Evolutionary conservation across 2,797 vertebrate genomes (phyloP), one percentile per base, ranked within the genome.

Genomic region (Holocentrus rufus): DNA sequence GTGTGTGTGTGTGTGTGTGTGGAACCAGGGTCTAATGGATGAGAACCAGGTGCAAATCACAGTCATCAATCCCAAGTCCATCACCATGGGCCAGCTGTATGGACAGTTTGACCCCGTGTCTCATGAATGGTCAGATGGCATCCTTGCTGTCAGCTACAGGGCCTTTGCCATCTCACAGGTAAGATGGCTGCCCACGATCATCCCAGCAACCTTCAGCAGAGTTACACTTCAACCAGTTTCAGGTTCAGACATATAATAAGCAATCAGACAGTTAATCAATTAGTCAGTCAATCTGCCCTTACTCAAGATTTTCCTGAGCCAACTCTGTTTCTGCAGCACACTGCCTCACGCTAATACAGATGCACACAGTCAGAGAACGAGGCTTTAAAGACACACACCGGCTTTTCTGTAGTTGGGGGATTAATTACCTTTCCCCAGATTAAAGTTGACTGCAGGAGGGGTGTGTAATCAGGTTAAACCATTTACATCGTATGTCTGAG

Each of bases 111-210:
- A 98, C 61, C 88, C 93, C 0, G 93, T 96, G 39, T 96, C 96
- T 39, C 96, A 97, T 3, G 96, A 98, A 69, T 97, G 97, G 96
- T 97, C 96, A 0, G 96, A 98, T 23, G 96, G 96, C 13, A 83
- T 97, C 85, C 92, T 97, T 0, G 96, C 96, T 0, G 94, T 97
- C 78, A 97, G 95, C 87, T 98, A 96, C 80, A 93, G 96, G 87
- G 80, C 89, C 9, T 96, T 97, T 49, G 95, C 96, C 42, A 74
- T 93, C 20, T 97, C 96, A 4, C 46, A 88, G 81, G 96, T 97
- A 87, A 77, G 64, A 65, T 27, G 23, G 20, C 30, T 53, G 7
- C 18, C 17, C 20, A 4, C 56, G 20, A 23, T 22, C 44, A 18
- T 8, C 23, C 22, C 8, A 2, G 22, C 15, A 14, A 15, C 13